Percentiles rank a stretch among this genome's conserved stretches.
Evolutionary conservation across 2,797 vertebrate species (phyloP).

Genomic region (Parauchenoglanis punctatus): DNA sequence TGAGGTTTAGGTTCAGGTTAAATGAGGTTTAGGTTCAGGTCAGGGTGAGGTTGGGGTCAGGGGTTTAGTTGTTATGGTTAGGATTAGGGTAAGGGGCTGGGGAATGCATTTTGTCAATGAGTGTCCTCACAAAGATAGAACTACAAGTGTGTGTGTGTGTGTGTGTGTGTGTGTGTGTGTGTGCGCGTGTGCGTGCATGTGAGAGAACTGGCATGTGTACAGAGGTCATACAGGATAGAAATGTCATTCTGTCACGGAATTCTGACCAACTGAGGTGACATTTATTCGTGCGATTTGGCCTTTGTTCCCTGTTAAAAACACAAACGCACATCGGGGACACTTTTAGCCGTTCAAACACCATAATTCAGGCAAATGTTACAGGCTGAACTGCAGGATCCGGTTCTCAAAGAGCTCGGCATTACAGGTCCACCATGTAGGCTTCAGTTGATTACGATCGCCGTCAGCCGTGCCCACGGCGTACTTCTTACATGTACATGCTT

Average conservation of each 20-base stretch:
- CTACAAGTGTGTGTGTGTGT: neutral
- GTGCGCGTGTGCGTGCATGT: neutral
- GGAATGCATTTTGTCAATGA: too few relatives aligned
- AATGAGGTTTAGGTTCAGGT: too few relatives aligned
- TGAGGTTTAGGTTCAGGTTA: too few relatives aligned
- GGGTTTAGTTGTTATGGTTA: too few relatives aligned
- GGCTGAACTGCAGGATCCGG: too few relatives aligned
- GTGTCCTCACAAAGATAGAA: too few relatives aligned
- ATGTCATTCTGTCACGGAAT: neutral
- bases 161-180: neutral
- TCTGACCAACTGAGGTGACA: neutral
- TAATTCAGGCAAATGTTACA: neutral
- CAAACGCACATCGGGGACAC: neutral
- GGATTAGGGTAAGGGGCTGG: too few relatives aligned
- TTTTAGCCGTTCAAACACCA: neutral
- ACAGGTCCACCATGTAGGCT: neutral
- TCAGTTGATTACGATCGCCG: too few relatives aligned
- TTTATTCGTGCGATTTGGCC: neutral
- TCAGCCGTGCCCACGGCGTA: too few relatives aligned
- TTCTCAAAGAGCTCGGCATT: neutral
- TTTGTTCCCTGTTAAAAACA: neutral
- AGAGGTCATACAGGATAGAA: neutral
- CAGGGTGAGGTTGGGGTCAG: too few relatives aligned
- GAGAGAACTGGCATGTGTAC: too few relatives aligned
- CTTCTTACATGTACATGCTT: too few relatives aligned